Evolutionary conservation across 2,113 vertebrate genomes (phyloP).

Genomic region (Plestiodon gilberti): DNA sequence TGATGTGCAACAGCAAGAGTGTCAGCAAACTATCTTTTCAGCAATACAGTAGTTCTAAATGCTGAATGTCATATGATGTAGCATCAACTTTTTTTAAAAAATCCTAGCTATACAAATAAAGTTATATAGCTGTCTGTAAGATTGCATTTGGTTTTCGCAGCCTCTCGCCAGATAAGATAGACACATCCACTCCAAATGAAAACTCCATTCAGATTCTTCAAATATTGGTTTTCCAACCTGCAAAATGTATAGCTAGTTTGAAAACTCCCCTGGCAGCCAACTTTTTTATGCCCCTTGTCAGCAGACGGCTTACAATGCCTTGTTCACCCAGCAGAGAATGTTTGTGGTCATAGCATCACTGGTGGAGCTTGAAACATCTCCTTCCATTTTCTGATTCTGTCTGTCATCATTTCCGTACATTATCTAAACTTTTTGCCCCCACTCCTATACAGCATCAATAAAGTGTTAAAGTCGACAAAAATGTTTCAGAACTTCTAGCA

Average conservation of each 20-base stretch:
- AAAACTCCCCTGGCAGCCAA: not conserved
- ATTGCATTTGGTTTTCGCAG: not conserved
- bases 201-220: no score
- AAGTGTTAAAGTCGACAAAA: no score
- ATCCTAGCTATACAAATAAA: not conserved
- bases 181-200: no score
- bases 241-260: not conserved
- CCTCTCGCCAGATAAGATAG: not conserved
- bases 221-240: not conserved
- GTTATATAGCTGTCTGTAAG: not conserved
- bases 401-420: no score
- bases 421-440: no score
- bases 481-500: no score
- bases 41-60: not conserved
- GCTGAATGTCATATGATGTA: not conserved
- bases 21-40: not conserved
- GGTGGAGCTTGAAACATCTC: not conserved
- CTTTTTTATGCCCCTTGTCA: not conserved
- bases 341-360: not conserved
- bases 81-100: not conserved
- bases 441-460: no score
- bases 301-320: not conserved
- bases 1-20: slow-evolving; percentile 46
- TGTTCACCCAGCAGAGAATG: not conserved
- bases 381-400: not conserved